Evolutionary conservation across 2,113 vertebrate species (phyloP).

Genomic region (Myotis brandtii): DNA sequence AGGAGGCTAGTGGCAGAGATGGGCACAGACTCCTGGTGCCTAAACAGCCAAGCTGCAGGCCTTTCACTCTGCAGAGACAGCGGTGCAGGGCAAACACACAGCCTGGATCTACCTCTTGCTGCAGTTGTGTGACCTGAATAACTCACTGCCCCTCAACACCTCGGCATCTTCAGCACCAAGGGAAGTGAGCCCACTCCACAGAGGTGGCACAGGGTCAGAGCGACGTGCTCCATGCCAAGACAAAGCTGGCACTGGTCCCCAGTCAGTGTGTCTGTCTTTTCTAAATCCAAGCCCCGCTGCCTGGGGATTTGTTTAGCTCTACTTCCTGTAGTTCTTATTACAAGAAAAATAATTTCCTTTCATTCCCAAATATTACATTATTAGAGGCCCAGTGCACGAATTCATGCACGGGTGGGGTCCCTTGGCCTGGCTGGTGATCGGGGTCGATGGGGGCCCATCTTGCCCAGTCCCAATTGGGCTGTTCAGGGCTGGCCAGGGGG

Average conservation of each 20-base stretch:
- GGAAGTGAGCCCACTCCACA: neutral
- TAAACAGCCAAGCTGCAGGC: neutral
- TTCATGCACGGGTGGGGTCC: too few species aligned
- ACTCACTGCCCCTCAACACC: accelerated
- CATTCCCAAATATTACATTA: neutral
- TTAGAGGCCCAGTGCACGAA: too few species aligned
- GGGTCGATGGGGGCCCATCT: too few species aligned
- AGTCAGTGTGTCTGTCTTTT: neutral
- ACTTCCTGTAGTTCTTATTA: neutral
- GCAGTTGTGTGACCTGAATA: neutral
- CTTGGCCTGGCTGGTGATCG: too few species aligned
- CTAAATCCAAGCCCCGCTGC: neutral
- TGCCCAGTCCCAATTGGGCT: too few species aligned
- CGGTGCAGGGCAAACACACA: neutral
- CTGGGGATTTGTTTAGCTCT: neutral
- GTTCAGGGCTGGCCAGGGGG: too few species aligned
- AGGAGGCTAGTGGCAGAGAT: neutral
- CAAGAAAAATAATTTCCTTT: neutral
- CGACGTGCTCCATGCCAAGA: accelerated
- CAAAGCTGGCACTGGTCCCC: too few species aligned
- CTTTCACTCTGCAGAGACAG: neutral
- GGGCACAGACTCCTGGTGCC: neutral
- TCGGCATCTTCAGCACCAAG: neutral
- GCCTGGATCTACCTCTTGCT: neutral
- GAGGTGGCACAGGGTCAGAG: neutral